These are phyloP conservation scores for Hydractinia echinata DNA, from an alignment of 30 jellyfish, hydroid and myxozoan genomes.

Conservation along the genomic window DNA sequence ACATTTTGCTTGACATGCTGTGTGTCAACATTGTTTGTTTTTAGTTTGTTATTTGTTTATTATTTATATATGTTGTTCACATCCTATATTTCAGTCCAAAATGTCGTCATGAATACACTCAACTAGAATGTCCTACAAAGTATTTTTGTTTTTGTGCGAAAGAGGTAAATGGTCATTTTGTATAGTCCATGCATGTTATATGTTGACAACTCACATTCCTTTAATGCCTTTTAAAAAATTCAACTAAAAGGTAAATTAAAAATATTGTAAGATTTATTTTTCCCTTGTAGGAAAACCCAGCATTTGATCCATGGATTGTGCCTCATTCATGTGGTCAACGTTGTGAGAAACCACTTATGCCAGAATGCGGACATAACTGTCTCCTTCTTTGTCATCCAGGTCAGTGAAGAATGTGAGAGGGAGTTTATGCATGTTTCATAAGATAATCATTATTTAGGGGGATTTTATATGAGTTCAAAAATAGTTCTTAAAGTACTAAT, in stretches of 20 bases:
- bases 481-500: too few species aligned
- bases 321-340: conserved; percentile 96
- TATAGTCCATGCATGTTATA: too few species aligned
- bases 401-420: background rate
- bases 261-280: background rate
- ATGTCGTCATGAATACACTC: conserved; percentile 71
- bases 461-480: too few species aligned
- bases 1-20: too few species aligned
- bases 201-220: background rate
- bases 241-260: background rate
- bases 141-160: conserved; percentile 86
- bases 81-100: conserved; percentile 61
- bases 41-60: background rate
- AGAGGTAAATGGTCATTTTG: conserved; percentile 40
- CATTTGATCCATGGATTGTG: conserved; percentile 86
- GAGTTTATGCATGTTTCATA: background rate
- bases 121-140: conserved; percentile 59
- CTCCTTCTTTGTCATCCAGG: conserved; percentile 97
- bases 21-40: background rate
- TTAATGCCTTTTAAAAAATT: background rate
- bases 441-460: background rate
- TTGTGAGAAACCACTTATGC: conserved; percentile 57
- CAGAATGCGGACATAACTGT: conserved; percentile 94
- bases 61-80: background rate
- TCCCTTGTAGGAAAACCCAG: conserved; percentile 69